phyloP scores from a whole-genome alignment of 2,797 vertebrate genomes.

The Notolabrus celidotus region DNA sequence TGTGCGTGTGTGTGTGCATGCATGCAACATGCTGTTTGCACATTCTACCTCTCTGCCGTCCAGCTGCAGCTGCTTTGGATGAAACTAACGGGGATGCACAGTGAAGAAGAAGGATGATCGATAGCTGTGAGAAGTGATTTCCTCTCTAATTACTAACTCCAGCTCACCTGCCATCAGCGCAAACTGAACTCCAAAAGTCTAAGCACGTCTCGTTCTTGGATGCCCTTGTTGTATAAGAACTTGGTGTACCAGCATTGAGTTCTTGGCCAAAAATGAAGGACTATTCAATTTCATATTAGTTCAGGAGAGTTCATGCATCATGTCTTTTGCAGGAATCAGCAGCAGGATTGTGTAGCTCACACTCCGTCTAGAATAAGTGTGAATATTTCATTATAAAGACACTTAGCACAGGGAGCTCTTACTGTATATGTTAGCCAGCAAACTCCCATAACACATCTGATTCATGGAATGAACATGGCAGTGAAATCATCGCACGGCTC shows the following conservation, averaged over 20 bases:
- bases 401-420: slow-evolving; percentile 49
- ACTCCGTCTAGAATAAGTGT: slow-evolving; percentile 52
- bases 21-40: slow-evolving; percentile 65
- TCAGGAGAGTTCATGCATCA: slow-evolving; percentile 39
- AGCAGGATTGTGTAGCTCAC: slow-evolving; percentile 41
- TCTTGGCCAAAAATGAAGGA: slow-evolving; percentile 17
- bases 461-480: slow-evolving; percentile 69
- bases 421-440: slow-evolving; percentile 40
- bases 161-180: slow-evolving; percentile 6
- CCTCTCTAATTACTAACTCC: slow-evolving; percentile 20
- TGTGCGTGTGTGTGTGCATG: slow-evolving; percentile 39
- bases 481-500: slow-evolving; percentile 62
- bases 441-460: slow-evolving; percentile 61
- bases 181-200: slow-evolving; percentile 24
- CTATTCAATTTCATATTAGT: slow-evolving; percentile 42
- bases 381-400: slow-evolving; percentile 70
- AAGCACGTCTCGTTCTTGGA: slow-evolving; percentile 23
- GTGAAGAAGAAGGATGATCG: slow-evolving; percentile 45
- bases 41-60: slow-evolving; percentile 55
- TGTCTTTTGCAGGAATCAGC: slow-evolving; percentile 44
- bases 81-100: slow-evolving; percentile 56
- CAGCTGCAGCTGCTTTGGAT: slow-evolving; percentile 56
- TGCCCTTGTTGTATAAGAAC: slow-evolving; percentile 20
- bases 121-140: slow-evolving; percentile 36
- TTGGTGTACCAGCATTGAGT: slow-evolving; percentile 19